Evolutionary conservation across 2,888 invertebrate species (phyloP), one percentile per base, ranked within the genome.

Genomic region (Troides aeacus): DNA sequence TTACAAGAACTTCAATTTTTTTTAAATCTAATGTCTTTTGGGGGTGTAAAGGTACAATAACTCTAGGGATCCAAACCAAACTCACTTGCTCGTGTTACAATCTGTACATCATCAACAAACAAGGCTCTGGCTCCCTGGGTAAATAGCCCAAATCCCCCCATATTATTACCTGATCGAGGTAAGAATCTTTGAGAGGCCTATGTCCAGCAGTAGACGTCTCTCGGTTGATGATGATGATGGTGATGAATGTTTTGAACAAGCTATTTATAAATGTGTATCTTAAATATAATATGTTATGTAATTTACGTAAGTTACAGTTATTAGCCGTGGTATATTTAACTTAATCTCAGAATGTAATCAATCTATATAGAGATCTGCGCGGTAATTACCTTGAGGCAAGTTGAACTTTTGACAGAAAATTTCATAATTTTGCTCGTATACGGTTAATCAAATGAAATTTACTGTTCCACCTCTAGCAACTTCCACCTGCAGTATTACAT

Each of bases 401-500:
- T 66, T 63, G 53, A 66, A 62, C 58, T 69, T 59, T 62, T 59
- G 53, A 63, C 58, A 61, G 30, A 36, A 39, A 60, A 70, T 64
- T 70, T 70, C 70, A 64, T 63, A 66, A 70, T 67, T 64, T 30
- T 60, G n/a, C 58, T 59, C 30, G 18, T 23, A 70, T 30, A 53
- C 56, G n/a, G 63, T 64, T 60, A 64, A 64, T 70, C 64, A 39
- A 57, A 56, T 64, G 61, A 60, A 64, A 67, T 70, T 70, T 64
- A 59, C 63, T 66, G 61, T 67, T 67, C 46, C 30, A 53, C 59
- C 24, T 60, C 60, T 62, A 4, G 46, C 60, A 56, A 24, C 61
- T 66, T 67, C 64, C 70, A 70, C 66, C 70, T 67, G 70, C 67
- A 60, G 57, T 64, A 53, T 70, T 70, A 70, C 67, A 70, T 67